A percentile compares a stretch with the other conserved stretches of the same genome.
These are phyloP conservation scores for Botia almorhae DNA, from an alignment of 2,797 vertebrate species.

Conservation along the genomic window DNA sequence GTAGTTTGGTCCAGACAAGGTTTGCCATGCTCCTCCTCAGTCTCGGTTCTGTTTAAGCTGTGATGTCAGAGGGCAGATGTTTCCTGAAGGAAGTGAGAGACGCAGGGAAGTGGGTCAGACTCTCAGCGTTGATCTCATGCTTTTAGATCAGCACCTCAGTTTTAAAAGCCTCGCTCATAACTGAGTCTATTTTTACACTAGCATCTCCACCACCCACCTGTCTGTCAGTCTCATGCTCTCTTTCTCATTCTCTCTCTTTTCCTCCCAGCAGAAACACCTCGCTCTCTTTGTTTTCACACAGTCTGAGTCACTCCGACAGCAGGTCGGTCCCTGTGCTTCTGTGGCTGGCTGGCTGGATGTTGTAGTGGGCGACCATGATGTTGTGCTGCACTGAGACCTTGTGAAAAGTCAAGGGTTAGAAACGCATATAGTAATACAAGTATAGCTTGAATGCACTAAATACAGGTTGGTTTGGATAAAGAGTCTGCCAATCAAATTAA, in stretches of 20 bases:
- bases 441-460: too few species aligned
- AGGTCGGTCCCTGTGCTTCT: conserved; percentile 35
- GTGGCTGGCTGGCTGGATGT: conserved; percentile 23
- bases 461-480: background rate
- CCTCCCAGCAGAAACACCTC: conserved; percentile 27
- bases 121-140: conserved; percentile 29
- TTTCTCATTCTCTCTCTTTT: conserved; percentile 13
- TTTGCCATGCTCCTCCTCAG: background rate
- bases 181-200: conserved; percentile 24
- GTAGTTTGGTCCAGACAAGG: background rate
- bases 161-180: conserved; percentile 25
- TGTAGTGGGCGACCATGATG: conserved; percentile 8
- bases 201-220: conserved; percentile 39
- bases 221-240: conserved; percentile 29
- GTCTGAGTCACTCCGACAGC: conserved; percentile 27
- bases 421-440: background rate
- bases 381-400: background rate
- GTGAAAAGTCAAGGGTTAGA: background rate
- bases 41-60: background rate
- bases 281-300: conserved; percentile 27
- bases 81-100: conserved; percentile 32
- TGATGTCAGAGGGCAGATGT: background rate
- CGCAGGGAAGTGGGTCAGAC: conserved; percentile 43
- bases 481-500: background rate
- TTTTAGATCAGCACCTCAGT: conserved; percentile 6